phyloP scores from a whole-genome alignment of 1,140 invertebrate genomes.

The Eueides isabella region DNA sequence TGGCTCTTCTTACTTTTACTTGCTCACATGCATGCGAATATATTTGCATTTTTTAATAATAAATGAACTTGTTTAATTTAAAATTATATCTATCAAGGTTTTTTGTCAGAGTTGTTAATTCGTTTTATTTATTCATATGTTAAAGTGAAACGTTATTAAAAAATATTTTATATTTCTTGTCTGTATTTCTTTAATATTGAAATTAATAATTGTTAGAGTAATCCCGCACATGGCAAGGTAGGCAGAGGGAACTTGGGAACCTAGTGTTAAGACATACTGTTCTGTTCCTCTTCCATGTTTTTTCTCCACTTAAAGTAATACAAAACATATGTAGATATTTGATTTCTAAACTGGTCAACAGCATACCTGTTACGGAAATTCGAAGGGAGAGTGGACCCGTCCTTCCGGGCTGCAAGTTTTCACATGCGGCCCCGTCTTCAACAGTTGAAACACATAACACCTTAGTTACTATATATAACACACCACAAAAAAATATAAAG shows the following conservation, averaged over 20 bases:
- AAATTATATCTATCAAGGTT: constrained; percentile 6
- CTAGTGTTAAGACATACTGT: too few relatives aligned
- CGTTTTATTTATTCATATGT: too few relatives aligned
- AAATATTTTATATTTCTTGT: too few relatives aligned
- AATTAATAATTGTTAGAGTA: too few relatives aligned
- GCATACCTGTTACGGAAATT: constrained; percentile 64
- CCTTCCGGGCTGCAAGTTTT: constrained; percentile 64
- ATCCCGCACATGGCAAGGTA: too few relatives aligned
- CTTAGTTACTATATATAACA: neutral
- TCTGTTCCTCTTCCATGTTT: too few relatives aligned
- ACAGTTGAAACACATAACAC: constrained; percentile 14
- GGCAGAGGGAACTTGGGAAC: too few relatives aligned
- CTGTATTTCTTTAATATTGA: too few relatives aligned
- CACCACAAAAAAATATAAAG: neutral
- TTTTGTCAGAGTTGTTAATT: too few relatives aligned
- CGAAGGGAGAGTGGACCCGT: constrained; percentile 61
- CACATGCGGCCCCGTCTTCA: constrained; percentile 57
- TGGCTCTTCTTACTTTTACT: constrained; percentile 29
- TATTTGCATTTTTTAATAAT: constrained; percentile 18
- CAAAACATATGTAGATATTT: neutral
- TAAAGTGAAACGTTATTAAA: too few relatives aligned
- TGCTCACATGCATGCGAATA: constrained; percentile 22
- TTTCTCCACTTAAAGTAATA: neutral
- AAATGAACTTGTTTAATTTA: neutral
- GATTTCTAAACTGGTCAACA: constrained; percentile 35